Evolutionary conservation across 2,797 vertebrate genomes (phyloP).

Genomic region (Choloepus didactylus): DNA sequence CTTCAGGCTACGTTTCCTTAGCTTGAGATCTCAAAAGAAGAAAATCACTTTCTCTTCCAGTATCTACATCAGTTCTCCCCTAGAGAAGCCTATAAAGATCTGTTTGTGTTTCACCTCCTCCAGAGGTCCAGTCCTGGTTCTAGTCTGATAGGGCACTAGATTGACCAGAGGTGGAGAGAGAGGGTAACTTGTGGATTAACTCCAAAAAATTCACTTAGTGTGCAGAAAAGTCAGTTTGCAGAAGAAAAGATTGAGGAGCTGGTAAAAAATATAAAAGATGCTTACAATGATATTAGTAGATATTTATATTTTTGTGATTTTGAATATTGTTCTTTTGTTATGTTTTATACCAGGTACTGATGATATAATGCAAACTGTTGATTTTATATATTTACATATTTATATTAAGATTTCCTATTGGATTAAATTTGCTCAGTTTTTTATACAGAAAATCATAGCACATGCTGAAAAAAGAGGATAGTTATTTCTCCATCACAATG

Average conservation of each 20-base stretch:
- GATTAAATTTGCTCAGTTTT: too few relatives aligned
- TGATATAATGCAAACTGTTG: background rate
- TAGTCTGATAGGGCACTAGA: too few relatives aligned
- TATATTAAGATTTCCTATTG: background rate
- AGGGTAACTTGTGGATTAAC: too few relatives aligned
- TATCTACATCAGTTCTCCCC: too few relatives aligned
- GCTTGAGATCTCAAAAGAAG: too few relatives aligned
- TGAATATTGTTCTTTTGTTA: background rate
- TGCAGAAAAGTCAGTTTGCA: background rate
- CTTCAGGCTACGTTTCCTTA: too few relatives aligned
- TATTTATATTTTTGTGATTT: background rate
- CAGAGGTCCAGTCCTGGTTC: too few relatives aligned
- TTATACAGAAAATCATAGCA: too few relatives aligned
- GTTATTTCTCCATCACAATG: background rate
- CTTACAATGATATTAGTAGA: background rate
- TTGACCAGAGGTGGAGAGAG: too few relatives aligned
- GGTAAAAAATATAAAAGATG: background rate
- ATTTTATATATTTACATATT: background rate
- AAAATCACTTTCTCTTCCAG: too few relatives aligned
- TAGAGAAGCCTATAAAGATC: too few relatives aligned
- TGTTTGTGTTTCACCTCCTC: too few relatives aligned
- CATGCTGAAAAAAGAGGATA: background rate
- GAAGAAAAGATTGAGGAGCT: background rate
- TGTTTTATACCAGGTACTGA: background rate
- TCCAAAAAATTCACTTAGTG: background rate